Base-by-base conservation (phyloP, 2,888 invertebrate genomes). In the Apotomis turbidana region DNA sequence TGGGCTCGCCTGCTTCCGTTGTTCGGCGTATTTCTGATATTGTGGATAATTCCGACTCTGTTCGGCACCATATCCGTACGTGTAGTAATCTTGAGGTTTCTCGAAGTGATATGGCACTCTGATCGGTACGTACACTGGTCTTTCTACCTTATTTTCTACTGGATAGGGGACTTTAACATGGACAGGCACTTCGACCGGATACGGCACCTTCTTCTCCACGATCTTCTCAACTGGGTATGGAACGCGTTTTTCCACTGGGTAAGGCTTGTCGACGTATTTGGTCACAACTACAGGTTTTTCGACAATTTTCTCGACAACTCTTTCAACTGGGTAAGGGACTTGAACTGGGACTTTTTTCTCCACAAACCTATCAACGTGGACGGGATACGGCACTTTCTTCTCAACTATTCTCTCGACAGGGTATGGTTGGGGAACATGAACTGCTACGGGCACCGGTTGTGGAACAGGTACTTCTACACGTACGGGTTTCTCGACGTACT, bases 211-310 rank as follows among this genome's bases (percentile, higher is more conserved):
- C 76, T 90, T 94, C 76, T 95, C 94, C 0, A 94, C 86, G 27
- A 93, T 87, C 75, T 90, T 94, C 64, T 94, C 94, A 0, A 94
- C 90, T 0, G 90, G 86, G 66, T 91, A 90, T 10, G 92, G 91
- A 3, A 94, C 88, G 71, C 85, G 82, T 70, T 91, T 92, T 76
- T 94, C 94, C 0, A 94, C 89, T 0, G 93, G 90, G 71, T 92
- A 93, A 0, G 94, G 94, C 78, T 89, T 90, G 58, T 91, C 89
- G 0, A 91, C 77, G 63, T 90, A 91, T 75, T 90, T 90, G 0
- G 90, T 91, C 0, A 94, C 88, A 0, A 91, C 86, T 0, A 95
- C 91, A 0, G 94, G 94, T 76, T 95, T 95, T 78, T 96, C 95
- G 0, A 96, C 93, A 49, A 95, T 87, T 78, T 89, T 93, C 64